Conservation (phyloP, 2,888 invertebrate genomes). For the Drosophila affinis region DNA sequence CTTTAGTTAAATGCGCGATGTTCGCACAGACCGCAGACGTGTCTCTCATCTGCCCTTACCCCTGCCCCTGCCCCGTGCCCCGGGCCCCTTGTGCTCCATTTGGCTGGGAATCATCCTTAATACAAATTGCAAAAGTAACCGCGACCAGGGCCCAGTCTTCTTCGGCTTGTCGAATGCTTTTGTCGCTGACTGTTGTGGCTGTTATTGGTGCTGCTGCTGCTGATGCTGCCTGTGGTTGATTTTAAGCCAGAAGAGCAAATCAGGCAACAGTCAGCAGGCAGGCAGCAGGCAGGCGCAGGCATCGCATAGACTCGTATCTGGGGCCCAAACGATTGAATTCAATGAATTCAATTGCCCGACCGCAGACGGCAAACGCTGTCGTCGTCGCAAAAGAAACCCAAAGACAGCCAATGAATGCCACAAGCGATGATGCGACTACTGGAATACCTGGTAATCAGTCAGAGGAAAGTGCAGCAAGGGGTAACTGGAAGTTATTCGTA, state of each 20-base stretch:
- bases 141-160: conserved; percentile 43
- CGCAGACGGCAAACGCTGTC: conserved; percentile 57
- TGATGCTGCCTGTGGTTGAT: conserved; percentile 57
- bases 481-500: too few relatives aligned
- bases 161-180: conserved; percentile 45
- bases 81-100: conserved; percentile 40
- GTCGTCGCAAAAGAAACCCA: conserved; percentile 8
- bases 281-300: not conserved
- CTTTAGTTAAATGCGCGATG: conserved; percentile 66
- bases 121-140: conserved; percentile 82
- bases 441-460: not conserved
- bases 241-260: conserved; percentile 68
- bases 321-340: conserved; percentile 39
- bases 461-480: too few relatives aligned
- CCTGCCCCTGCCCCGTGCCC: conserved; percentile 12
- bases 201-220: conserved; percentile 22
- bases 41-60: conserved; percentile 25
- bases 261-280: conserved; percentile 22
- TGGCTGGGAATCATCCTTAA: conserved; percentile 70
- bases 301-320: not conserved
- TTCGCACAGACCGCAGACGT: conserved; percentile 52
- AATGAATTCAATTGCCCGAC: conserved; percentile 78
- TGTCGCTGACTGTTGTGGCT: conserved; percentile 14
- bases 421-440: not conserved
- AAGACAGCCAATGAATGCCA: conserved; percentile 3